Conservation (phyloP, 2,113 vertebrate genomes). For the Xenotilapia longispinis region DNA sequence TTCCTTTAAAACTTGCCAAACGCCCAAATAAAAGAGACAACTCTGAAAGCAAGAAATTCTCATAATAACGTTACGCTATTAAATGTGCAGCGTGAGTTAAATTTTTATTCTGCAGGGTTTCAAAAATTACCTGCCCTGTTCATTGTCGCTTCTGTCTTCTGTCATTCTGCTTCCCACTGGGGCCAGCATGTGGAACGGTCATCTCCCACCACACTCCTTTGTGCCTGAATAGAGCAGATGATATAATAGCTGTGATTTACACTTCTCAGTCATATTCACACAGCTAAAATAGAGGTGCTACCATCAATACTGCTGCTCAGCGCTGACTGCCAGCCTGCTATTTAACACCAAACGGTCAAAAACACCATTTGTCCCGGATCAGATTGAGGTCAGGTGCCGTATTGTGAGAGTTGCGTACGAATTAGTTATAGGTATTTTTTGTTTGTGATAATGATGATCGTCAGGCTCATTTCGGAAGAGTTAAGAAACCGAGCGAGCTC, state of each 20-base stretch:
- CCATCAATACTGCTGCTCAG: constrained; percentile 13
- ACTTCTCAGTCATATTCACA: constrained; percentile 37
- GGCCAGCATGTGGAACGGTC: constrained; percentile 21
- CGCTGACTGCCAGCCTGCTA: background rate
- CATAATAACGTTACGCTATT: background rate
- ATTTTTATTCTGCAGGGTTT: background rate
- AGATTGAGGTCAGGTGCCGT: constrained; percentile 27
- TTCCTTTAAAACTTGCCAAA: background rate
- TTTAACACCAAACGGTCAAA: constrained; percentile 41
- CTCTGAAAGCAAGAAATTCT: background rate
- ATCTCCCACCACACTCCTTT: constrained; percentile 20
- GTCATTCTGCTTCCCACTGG: constrained; percentile 5
- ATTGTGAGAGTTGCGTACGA: constrained; percentile 5
- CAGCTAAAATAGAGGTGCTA: constrained; percentile 23
- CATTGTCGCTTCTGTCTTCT: constrained; percentile 6
- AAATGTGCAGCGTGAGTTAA: background rate
- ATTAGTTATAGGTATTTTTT: constrained; percentile 32
- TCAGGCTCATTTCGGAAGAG: constrained; percentile 14
- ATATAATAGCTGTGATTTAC: constrained; percentile 44
- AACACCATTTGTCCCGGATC: background rate
- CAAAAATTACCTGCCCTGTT: background rate
- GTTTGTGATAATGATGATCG: constrained; percentile 37
- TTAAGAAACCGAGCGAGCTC: constrained; percentile 19
- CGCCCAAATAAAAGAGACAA: background rate
- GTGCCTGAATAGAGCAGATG: constrained; percentile 31